Conservation (phyloP, 2,113 vertebrate genomes). For the Sakesphorus luctuosus region DNA sequence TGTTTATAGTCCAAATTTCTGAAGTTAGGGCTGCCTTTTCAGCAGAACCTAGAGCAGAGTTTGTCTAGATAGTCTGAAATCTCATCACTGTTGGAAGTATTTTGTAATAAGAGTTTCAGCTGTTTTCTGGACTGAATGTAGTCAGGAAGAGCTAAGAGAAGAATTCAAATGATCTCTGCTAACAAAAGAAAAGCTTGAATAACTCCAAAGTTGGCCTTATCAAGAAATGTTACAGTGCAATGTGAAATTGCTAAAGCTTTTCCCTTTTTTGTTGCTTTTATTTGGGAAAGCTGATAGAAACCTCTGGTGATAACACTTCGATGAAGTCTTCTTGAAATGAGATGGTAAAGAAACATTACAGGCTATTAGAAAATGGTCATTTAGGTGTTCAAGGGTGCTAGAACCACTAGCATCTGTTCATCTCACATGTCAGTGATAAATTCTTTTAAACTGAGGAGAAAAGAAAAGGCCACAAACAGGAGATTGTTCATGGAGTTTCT, state of each 20-base stretch:
- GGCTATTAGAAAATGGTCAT: neutral
- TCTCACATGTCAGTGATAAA: neutral
- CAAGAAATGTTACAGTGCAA: neutral
- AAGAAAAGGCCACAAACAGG: neutral
- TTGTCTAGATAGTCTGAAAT: neutral
- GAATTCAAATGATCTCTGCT: neutral
- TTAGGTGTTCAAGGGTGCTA: neutral
- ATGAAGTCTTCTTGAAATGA: neutral
- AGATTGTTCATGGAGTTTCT: neutral
- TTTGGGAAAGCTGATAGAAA: neutral
- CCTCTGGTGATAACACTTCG: fast-evolving
- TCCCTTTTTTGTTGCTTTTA: neutral
- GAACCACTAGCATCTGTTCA: neutral
- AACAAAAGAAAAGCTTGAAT: neutral
- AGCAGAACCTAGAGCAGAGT: neutral
- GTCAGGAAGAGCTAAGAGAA: neutral
- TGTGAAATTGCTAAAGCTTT: neutral
- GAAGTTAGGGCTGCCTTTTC: neutral
- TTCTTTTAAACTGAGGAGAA: neutral
- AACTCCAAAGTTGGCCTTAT: neutral
- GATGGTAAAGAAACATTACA: neutral
- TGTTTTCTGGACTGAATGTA: neutral
- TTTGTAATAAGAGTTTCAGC: neutral
- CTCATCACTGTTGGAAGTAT: neutral
- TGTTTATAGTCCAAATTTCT: neutral